These are phyloP conservation scores for Triplophysa bombifrons DNA, from an alignment of 2,797 vertebrate genomes.

Conservation along the genomic window DNA sequence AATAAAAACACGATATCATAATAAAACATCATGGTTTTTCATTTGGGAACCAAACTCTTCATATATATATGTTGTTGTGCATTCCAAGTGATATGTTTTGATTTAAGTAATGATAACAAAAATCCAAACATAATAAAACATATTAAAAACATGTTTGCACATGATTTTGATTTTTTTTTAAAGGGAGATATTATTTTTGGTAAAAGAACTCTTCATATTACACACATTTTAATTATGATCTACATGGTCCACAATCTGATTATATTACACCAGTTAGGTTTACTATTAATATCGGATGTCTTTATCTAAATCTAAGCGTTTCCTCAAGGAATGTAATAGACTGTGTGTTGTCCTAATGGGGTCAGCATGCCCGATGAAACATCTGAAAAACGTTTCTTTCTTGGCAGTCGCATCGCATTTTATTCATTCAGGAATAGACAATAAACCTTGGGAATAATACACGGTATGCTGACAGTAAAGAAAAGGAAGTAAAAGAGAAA, in stretches of 20 bases:
- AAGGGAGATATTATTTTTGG: too few relatives aligned
- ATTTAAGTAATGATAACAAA: too few relatives aligned
- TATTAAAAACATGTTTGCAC: too few relatives aligned
- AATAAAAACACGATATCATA: too few relatives aligned
- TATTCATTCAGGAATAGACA: conserved; percentile 44
- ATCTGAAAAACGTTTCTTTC: conserved; percentile 31
- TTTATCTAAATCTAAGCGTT: not conserved
- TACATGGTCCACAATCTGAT: not conserved
- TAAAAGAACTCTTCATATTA: too few relatives aligned
- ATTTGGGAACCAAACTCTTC: too few relatives aligned
- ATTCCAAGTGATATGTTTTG: too few relatives aligned
- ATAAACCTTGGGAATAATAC: conserved; percentile 24
- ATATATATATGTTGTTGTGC: too few relatives aligned
- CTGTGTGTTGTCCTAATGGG: conserved; percentile 11
- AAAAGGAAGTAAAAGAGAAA: conserved; percentile 10
- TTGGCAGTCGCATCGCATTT: conserved; percentile 46
- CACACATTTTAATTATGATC: not conserved
- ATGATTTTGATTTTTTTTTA: too few relatives aligned
- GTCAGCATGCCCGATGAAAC: conserved; percentile 33
- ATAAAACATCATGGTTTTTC: too few relatives aligned
- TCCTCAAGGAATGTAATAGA: not conserved
- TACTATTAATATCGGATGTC: not conserved
- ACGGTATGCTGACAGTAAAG: not conserved
- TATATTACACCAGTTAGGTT: not conserved
- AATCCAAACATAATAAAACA: not conserved